Evolutionary conservation across 2,113 vertebrate genomes (phyloP).

Genomic region (Cynocephalus volans): DNA sequence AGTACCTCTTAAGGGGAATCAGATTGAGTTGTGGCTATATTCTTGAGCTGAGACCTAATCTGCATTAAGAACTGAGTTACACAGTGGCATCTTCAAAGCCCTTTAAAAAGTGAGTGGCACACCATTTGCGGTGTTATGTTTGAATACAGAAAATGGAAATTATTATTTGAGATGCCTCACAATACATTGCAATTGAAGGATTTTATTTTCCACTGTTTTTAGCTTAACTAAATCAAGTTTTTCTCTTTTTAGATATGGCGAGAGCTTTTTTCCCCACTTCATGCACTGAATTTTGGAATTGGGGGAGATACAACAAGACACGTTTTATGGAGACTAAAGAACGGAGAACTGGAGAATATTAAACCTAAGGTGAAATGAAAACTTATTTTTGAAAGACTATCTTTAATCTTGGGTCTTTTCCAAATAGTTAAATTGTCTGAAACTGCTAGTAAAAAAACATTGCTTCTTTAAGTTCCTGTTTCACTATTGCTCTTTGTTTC

Average conservation of each 20-base stretch:
- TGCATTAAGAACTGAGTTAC: background rate
- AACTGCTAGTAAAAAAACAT: background rate
- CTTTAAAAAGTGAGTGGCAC: background rate
- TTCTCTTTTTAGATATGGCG: constrained; percentile 94
- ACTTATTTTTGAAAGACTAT: background rate
- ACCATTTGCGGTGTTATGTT: background rate
- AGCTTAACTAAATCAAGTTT: constrained; percentile 83
- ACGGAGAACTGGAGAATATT: constrained; percentile 98
- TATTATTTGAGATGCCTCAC: background rate
- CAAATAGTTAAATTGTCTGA: constrained; percentile 47
- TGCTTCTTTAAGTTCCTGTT: constrained; percentile 46
- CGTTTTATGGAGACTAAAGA: constrained; percentile 98
- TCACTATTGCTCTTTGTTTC: constrained; percentile 5
- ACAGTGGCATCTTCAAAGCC: background rate
- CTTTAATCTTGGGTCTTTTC: constrained; percentile 22
- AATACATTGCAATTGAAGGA: background rate
- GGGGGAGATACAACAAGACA: constrained; percentile 97
- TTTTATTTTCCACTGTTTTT: constrained; percentile 38
- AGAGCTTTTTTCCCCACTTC: constrained; percentile 98
- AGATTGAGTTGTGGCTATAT: background rate
- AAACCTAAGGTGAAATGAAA: constrained; percentile 93
- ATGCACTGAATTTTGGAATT: constrained; percentile 98
- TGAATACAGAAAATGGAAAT: background rate
- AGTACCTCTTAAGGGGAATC: background rate
- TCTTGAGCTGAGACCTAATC: background rate